Conservation (phyloP, 2,888 invertebrate genomes). For the Lobophora halterata region DNA sequence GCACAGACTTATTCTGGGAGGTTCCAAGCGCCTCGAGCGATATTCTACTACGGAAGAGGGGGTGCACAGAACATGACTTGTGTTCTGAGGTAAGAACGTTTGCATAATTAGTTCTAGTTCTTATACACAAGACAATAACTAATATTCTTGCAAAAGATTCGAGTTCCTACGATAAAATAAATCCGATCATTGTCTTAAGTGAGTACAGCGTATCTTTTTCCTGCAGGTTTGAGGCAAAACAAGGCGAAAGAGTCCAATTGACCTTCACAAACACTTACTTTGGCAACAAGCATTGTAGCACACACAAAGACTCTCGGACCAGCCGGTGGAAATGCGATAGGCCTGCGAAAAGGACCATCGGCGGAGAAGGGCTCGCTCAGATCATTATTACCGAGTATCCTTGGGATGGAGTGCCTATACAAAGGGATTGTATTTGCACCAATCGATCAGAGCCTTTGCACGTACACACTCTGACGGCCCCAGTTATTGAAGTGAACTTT, state of each 20-base stretch:
- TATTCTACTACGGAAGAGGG: conserved; percentile 91
- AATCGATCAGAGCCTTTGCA: conserved; percentile 84
- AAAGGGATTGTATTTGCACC: conserved; percentile 87
- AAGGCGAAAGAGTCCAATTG: conserved; percentile 85
- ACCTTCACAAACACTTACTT: conserved; percentile 86
- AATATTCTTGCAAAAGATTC: background rate
- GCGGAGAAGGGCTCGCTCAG: conserved; percentile 80
- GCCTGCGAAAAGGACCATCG: conserved; percentile 65
- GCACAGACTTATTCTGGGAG: conserved; percentile 79
- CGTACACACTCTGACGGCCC: conserved; percentile 85
- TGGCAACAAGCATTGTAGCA: conserved; percentile 84
- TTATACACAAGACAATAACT: no score
- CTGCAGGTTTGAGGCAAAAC: conserved; percentile 84
- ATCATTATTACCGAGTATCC: conserved; percentile 85
- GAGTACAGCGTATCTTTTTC: conserved; percentile 5
- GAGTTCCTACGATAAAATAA: background rate
- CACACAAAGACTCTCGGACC: conserved; percentile 83
- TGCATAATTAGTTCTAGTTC: no score
- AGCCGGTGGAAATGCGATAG: conserved; percentile 86
- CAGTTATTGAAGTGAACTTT: conserved; percentile 86
- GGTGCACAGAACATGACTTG: conserved; percentile 89
- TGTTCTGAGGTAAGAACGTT: conserved; percentile 82
- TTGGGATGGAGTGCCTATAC: conserved; percentile 84
- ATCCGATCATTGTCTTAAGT: conserved; percentile 6
- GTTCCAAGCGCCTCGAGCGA: conserved; percentile 88